Base-by-base conservation (phyloP, 2,888 invertebrate genomes). In the Alcis repandata region DNA sequence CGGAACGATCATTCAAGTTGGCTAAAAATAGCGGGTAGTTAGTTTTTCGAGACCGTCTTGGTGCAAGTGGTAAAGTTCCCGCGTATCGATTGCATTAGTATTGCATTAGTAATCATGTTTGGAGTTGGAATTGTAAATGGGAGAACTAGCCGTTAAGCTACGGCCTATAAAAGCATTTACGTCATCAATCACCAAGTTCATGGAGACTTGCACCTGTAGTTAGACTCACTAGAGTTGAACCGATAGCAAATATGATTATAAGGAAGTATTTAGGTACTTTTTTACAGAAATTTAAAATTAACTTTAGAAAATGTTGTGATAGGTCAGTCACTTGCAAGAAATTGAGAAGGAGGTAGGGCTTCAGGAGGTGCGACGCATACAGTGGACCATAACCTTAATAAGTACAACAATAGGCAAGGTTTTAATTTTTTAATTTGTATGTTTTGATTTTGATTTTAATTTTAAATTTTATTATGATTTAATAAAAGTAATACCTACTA, bases 361-460 rank as follows among this genome's bases (percentile, higher is more conserved):
- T 40, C 56, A 67, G 54, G 75, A 79, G 82, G 84, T 78, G 83
- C 76, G 79, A 79, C 58, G 17, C 48, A 60, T 72, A 73, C 66
- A 70, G 62, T 70, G 69, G 72, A 69, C 71, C n/a, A n/a, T n/a
- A n/a, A n/a, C n/a, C n/a, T n/a, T n/a, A n/a, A 70, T 68, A 71
- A 75, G 69, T 70, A 75, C 77, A 74, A 80, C 80, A 84, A 84
- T 79, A 78, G 77, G n/a, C n/a, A n/a, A n/a, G n/a, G n/a, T n/a
- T n/a, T n/a, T n/a, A n/a, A n/a, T n/a, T n/a, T n/a, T n/a, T n/a
- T n/a, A n/a, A n/a, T n/a, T n/a, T n/a, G n/a, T n/a, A n/a, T n/a
- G n/a, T n/a, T n/a, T n/a, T n/a, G n/a, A n/a, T n/a, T n/a, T n/a
- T n/a, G n/a, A n/a, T n/a, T n/a, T n/a, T n/a, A n/a, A n/a, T n/a